Conservation (phyloP, 2,113 vertebrate genomes). For the Stigmatopora nigra region DNA sequence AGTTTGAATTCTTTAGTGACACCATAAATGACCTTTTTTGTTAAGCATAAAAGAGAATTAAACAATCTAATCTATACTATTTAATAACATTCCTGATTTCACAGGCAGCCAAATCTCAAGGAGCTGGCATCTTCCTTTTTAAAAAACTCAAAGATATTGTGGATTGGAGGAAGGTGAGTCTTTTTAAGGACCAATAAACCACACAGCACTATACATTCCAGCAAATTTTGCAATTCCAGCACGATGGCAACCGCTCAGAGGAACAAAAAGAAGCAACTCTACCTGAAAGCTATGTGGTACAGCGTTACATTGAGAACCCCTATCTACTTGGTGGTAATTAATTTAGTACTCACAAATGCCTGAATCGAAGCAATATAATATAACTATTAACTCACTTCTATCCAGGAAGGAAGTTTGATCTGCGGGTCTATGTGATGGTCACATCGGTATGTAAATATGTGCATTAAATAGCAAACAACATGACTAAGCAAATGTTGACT, state of each 20-base stretch:
- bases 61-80: neutral
- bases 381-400: slow-evolving; percentile 9
- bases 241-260: slow-evolving; percentile 74
- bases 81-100: neutral
- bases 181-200: neutral
- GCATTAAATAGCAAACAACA: neutral
- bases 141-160: slow-evolving; percentile 79
- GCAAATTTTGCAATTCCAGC: slow-evolving; percentile 2
- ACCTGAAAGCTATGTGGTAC: slow-evolving; percentile 83
- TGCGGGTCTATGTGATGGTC: slow-evolving; percentile 80
- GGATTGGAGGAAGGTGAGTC: slow-evolving; percentile 81
- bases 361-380: no score
- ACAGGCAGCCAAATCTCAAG: slow-evolving; percentile 80
- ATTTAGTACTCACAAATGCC: neutral
- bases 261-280: slow-evolving; percentile 80
- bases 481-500: neutral
- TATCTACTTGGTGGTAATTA: slow-evolving; percentile 80
- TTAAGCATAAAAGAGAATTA: neutral
- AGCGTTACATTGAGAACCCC: slow-evolving; percentile 86
- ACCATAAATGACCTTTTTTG: neutral
- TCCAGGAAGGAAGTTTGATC: slow-evolving; percentile 80
- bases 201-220: neutral
- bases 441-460: slow-evolving; percentile 69
- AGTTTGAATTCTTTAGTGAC: slow-evolving; percentile 33
- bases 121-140: slow-evolving; percentile 85